Base-by-base conservation (phyloP, 2,113 vertebrate species). In the Tenrec ecaudatus region DNA sequence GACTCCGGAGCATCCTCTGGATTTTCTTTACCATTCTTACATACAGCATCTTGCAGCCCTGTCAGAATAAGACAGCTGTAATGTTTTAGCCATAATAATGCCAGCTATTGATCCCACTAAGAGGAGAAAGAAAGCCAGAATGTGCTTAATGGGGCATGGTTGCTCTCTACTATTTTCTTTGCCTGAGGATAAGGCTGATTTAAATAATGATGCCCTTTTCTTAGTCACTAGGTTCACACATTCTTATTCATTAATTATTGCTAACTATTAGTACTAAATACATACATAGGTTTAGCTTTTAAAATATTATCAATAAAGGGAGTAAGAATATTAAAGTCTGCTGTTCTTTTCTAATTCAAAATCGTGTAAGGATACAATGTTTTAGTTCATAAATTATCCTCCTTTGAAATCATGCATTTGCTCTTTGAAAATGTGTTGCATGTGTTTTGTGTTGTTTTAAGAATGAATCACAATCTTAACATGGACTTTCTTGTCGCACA, bases 141-240 rank as follows among this genome's bases (percentile, higher is more conserved):
- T 69, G 47, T 66, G 86, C 43, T 92, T 96, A 95, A 97, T 95
- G 43, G 86, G 68, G 82, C 90, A 43, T 95, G 90, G 96, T 95
- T 96, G 77, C 84, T 97, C 87, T 90, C 87, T 92, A 84, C 77
- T 91, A 82, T 96, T 96, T 97, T 92, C 93, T 93, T 95, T 96
- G 93, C 93, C 85, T 85, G 80, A 64, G 53, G 89, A 95, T 57
- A 96, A 93, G 86, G 10, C 22, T 94, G 66, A 91, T 94, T 96
- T 94, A 96, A 97, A 92, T 91, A 96, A 94, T 84, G 97, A 90
- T 87, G 79, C 33, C 80, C 19, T 93, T 83, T 96, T 90, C 88
- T 97, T 60, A 96, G 78, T 92, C 89, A 95, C 66, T 25, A 94
- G 80, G 94, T 83, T 38, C 86, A 86, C 69, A 90, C 31, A 75